A percentile compares a stretch with the other conserved stretches of the same genome.
Evolutionary conservation across 2,113 vertebrate genomes (phyloP).

Genomic region (Rhynchomys soricoides): DNA sequence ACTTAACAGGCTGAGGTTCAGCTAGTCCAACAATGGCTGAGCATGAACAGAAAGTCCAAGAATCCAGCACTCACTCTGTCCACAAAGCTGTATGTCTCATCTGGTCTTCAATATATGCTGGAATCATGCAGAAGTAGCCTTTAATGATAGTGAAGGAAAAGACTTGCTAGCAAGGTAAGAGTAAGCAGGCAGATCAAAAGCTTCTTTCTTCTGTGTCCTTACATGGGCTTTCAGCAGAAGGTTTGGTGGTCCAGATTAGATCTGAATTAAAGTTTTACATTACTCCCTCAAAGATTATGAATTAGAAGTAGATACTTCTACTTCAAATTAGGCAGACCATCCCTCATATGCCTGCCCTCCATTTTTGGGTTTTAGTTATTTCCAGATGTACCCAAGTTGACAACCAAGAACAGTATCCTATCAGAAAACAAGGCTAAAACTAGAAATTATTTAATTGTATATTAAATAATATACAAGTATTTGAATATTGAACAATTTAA

Average conservation of each 20-base stretch:
- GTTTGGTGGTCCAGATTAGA: neutral
- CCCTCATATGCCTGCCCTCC: neutral
- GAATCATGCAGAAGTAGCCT: neutral
- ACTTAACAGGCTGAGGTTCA: neutral
- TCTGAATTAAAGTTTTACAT: neutral
- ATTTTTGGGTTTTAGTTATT: neutral
- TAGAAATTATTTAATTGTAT: neutral
- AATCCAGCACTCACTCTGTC: neutral
- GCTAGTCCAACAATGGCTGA: neutral
- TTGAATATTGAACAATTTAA: neutral
- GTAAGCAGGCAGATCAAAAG: neutral
- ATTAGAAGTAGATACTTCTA: neutral
- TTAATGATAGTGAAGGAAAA: neutral
- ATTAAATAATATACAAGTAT: neutral
- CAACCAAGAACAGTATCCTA: neutral
- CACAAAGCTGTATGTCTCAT: neutral
- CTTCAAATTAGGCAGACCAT: neutral
- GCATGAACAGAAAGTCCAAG: neutral
- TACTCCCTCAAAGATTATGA: neutral
- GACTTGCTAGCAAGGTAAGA: neutral
- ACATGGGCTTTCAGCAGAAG: neutral
- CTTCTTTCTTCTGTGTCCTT: neutral
- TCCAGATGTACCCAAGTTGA: neutral
- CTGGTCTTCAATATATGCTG: neutral
- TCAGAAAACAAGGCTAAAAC: neutral